These are phyloP conservation scores for Lamproptera curius DNA, from an alignment of 2,888 invertebrate species.

Conservation along the genomic window DNA sequence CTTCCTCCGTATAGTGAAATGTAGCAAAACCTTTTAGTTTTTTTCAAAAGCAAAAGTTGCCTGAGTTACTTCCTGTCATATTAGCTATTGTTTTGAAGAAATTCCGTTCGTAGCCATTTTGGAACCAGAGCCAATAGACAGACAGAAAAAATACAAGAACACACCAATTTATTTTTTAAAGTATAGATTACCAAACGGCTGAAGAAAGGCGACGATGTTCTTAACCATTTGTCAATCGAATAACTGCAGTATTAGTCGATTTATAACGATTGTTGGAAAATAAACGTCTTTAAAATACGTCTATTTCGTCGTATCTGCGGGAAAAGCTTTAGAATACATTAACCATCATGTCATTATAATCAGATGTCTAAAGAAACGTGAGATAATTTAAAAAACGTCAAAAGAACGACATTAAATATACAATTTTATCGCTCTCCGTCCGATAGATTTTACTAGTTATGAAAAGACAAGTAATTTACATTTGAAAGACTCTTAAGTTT, in stretches of 20 bases:
- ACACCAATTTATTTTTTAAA: no score
- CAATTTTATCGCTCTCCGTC: slow-evolving; percentile 7
- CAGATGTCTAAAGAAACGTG: slow-evolving; percentile 15
- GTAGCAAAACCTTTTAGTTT: no score
- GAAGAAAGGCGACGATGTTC: slow-evolving; percentile 34
- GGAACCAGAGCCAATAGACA: no score
- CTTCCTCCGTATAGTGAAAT: no score
- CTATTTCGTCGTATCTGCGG: slow-evolving; percentile 37
- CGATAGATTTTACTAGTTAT: slow-evolving; percentile 3
- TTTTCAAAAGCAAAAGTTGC: no score
- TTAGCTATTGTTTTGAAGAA: no score
- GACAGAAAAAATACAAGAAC: no score
- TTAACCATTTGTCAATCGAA: slow-evolving; percentile 39
- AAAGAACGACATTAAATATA: slow-evolving; percentile 8
- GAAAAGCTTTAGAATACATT: slow-evolving; percentile 28
- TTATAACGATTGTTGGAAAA: slow-evolving; percentile 54
- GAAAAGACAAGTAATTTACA: background rate
- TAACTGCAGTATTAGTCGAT: slow-evolving; percentile 40
- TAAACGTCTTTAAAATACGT: slow-evolving; percentile 43
- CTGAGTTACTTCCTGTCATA: no score
- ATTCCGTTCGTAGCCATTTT: no score
- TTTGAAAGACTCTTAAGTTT: background rate
- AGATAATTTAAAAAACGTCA: slow-evolving; percentile 10
- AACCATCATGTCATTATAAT: slow-evolving; percentile 19
- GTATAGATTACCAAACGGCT: no score